phyloP scores from a whole-genome alignment of 1,140 invertebrate genomes.

The Halictus rubicundus region DNA sequence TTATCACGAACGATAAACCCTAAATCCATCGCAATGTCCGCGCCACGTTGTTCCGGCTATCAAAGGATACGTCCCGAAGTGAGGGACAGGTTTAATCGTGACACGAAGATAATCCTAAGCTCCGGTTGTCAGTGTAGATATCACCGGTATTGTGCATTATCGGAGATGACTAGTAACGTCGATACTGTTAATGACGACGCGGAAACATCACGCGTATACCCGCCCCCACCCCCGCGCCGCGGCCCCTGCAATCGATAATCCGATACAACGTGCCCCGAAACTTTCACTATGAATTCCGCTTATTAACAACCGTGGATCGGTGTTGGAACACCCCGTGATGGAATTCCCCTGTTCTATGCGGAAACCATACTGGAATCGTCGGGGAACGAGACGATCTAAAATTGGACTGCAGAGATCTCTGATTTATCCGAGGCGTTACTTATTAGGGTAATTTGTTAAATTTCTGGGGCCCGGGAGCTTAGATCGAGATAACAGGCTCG shows the following conservation, averaged over 20 bases:
- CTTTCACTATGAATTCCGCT: conserved; percentile 2
- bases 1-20: conserved; percentile 10
- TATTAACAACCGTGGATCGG: too few species aligned
- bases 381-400: too few species aligned
- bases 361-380: too few species aligned
- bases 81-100: conserved; percentile 58
- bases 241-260: conserved; percentile 51
- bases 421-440: too few species aligned
- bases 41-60: conserved; percentile 17
- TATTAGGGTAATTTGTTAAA: too few species aligned
- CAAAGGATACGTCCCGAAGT: conserved; percentile 45
- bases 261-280: conserved; percentile 24
- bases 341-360: too few species aligned
- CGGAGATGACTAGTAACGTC: conserved; percentile 53
- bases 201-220: conserved; percentile 52
- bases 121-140: conserved; percentile 60
- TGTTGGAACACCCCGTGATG: too few species aligned
- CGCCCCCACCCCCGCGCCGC: not conserved
- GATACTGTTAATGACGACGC: conserved; percentile 56
- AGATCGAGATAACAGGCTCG: too few species aligned
- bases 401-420: too few species aligned
- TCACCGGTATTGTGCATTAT: conserved; percentile 56
- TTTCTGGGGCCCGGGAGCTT: too few species aligned
- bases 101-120: conserved; percentile 59
- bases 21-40: not conserved